Percentiles rank a stretch among this genome's conserved stretches.
phyloP scores from a whole-genome alignment of 2,888 invertebrate species.

The Drosophila recens region DNA sequence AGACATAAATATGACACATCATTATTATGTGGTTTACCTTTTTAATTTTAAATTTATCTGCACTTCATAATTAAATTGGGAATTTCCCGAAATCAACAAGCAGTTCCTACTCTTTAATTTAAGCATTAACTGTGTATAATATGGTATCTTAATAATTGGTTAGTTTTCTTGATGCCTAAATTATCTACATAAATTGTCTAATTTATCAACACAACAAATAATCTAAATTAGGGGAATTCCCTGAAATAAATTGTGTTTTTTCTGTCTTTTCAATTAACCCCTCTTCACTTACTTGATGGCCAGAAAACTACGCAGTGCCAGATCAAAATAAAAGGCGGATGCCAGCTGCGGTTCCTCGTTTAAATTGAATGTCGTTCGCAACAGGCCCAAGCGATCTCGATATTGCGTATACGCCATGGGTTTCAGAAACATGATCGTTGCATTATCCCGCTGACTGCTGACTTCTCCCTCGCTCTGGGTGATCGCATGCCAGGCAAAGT shows the following conservation, averaged over 20 bases:
- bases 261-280: no score
- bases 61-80: background rate
- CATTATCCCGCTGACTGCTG: slow-evolving; percentile 91
- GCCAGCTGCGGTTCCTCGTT: slow-evolving; percentile 90
- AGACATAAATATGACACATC: background rate
- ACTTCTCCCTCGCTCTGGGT: slow-evolving; percentile 91
- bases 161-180: no score
- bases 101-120: no score
- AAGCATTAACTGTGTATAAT: no score
- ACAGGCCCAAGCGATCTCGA: slow-evolving; percentile 89
- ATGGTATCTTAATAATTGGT: no score
- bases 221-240: no score
- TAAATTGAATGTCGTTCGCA: slow-evolving; percentile 90
- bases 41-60: background rate
- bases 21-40: background rate
- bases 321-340: slow-evolving; percentile 95
- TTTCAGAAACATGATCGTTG: slow-evolving; percentile 90
- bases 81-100: background rate
- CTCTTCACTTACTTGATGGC: slow-evolving; percentile 88
- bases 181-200: no score
- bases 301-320: slow-evolving; percentile 90
- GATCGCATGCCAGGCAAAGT: slow-evolving; percentile 95
- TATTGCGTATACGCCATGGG: slow-evolving; percentile 90
- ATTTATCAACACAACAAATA: no score
- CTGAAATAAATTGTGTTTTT: background rate